Conservation (phyloP, 2,888 invertebrate species). For the Junonia oenone region DNA sequence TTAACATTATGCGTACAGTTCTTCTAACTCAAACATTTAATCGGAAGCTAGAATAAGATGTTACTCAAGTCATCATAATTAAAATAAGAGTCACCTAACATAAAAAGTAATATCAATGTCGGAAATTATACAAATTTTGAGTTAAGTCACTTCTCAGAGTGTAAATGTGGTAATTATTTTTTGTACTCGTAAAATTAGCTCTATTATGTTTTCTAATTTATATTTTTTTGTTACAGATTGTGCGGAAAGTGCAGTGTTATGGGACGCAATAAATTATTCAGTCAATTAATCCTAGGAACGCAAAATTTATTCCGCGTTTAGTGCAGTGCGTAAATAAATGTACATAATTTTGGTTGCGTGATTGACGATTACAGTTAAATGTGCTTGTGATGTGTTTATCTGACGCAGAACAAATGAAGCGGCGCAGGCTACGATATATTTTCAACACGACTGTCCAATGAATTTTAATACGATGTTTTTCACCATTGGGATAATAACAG, state of each 20-base stretch:
- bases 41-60: too few relatives aligned
- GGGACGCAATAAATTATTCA: not conserved
- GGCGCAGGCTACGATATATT: conserved; percentile 42
- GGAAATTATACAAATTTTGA: too few relatives aligned
- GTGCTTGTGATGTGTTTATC: conserved; percentile 42
- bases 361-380: conserved; percentile 4
- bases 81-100: too few relatives aligned
- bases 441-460: conserved; percentile 44
- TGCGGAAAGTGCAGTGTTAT: conserved; percentile 32
- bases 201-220: not conserved
- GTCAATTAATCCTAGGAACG: not conserved
- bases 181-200: too few relatives aligned
- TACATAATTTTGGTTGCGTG: not conserved
- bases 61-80: too few relatives aligned
- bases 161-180: too few relatives aligned
- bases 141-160: too few relatives aligned
- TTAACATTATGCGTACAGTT: too few relatives aligned
- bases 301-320: not conserved
- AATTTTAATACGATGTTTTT: conserved; percentile 46
- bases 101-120: too few relatives aligned
- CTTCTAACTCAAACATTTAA: too few relatives aligned
- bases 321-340: conserved; percentile 4
- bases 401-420: conserved; percentile 62
- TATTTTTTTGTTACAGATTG: conserved; percentile 39
- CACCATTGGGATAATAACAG: conserved; percentile 26